Evolutionary conservation across 1,140 invertebrate genomes (phyloP), one percentile per base, ranked within the genome.

Genomic region (Idris sp.): DNA sequence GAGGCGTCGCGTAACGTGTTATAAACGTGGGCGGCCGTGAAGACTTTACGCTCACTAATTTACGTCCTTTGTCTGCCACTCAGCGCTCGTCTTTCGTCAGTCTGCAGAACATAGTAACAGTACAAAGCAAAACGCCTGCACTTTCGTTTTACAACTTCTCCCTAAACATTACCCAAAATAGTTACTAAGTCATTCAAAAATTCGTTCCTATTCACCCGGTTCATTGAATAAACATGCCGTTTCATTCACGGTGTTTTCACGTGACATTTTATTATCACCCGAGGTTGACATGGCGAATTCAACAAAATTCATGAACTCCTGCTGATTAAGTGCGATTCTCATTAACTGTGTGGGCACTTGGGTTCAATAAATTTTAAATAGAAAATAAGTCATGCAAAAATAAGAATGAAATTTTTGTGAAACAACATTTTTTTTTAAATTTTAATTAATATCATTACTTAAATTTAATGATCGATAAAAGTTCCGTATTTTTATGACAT

Each of bases 31-130:
- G 73, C 56, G 64, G 58, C 58, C 53, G 58, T 28, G 44, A 64
- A 64, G 73, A 36, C 38, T 58, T 58, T 64, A 59, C 72, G 58
- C 46, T 58, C 31, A 36, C 64, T 64, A 75, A 75, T 75, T 69
- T 75, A 69, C 73, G 53, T 65, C 28, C 64, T 75, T 75, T 75
- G 73, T 75, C 35, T 54, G 64, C 51, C 58, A 67, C 59, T 69
- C 64, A 33, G 19, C 58, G 30, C 40, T 58, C 59, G 46, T 65
- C 69, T 58, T 64, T 58, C 26, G 35, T 26, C 14, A 35, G 67
- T 11, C 36, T 19, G 10, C 9, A 44, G 46, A 71, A 61, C 30
- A 38, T 26, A 30, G 28, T 44, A 36, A 64, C 13, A 18, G 26
- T 26, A 38, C 59, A 49, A 56, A 44, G 31, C 49, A 43, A n/a